Evolutionary conservation across 2,888 invertebrate species (phyloP).

Genomic region (Plebejus anna): DNA sequence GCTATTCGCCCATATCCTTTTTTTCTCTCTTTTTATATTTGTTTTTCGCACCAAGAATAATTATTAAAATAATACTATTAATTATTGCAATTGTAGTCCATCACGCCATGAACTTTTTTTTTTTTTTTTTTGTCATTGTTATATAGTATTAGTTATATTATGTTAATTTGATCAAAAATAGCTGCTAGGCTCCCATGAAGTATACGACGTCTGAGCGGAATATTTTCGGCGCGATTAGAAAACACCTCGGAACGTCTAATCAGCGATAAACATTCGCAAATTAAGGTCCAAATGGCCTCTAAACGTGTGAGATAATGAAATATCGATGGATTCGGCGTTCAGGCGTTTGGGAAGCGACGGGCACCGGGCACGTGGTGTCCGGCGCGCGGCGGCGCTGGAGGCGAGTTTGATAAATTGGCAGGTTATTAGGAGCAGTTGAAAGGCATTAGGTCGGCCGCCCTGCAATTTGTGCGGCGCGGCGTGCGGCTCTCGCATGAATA

Average conservation of each 20-base stretch:
- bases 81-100: no score
- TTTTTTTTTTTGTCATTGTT: no score
- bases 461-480: slow-evolving; percentile 71
- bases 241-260: slow-evolving; percentile 8
- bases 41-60: no score
- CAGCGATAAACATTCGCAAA: slow-evolving; percentile 4
- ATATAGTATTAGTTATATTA: no score
- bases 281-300: slow-evolving; percentile 1
- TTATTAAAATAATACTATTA: no score
- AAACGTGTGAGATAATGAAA: slow-evolving; percentile 16
- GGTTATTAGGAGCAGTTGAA: slow-evolving; percentile 80
- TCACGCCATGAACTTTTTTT: no score
- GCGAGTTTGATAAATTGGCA: slow-evolving; percentile 77
- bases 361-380: slow-evolving; percentile 29
- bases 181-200: not conserved
- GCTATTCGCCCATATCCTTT: no score
- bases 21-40: no score
- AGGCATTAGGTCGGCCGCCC: slow-evolving; percentile 76
- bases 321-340: slow-evolving; percentile 10
- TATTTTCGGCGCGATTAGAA: not conserved
- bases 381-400: slow-evolving; percentile 45
- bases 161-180: not conserved
- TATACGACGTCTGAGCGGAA: not conserved
- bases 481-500: slow-evolving; percentile 63
- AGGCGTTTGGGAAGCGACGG: slow-evolving; percentile 16